Base-by-base conservation (phyloP, 2,888 invertebrate species). In the Mellilla xanthometata region DNA sequence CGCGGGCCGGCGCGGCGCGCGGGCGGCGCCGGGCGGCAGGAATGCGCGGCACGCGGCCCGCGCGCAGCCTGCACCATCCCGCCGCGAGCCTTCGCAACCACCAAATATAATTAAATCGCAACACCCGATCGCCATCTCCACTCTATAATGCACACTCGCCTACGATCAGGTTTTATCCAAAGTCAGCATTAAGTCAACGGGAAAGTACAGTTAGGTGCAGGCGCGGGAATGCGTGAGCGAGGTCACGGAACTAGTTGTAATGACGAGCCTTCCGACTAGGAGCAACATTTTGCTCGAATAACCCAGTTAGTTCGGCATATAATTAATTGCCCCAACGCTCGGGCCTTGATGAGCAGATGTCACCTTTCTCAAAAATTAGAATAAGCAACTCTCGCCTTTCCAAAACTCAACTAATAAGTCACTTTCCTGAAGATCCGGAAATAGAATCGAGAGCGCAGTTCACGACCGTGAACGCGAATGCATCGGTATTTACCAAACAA, bases 211-310 rank as follows among this genome's bases (percentile, higher is more conserved):
- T 89, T 89, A 89, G 87, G 76, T 86, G 86, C 89, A 88, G 76
- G 85, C 89, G 85, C 83, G 86, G 87, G 89, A 87, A 89, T 88
- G 89, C 85, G 88, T 89, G 84, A 86, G 89, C 89, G 89, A 89
- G 89, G 89, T 89, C 89, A 89, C 88, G 80, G 86, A 89, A 87
- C 89, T 89, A 88, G 87, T 89, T 84, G 87, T 87, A 81, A 84
- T 87, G 85, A 88, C 88, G 85, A 81, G 81, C 77, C 80, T 83
- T 80, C 77, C 76, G 74, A 79, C 72, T 78, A 84, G 76, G 76
- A 81, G 78, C 72, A 73, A 67, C 67, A 75, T 73, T 77, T 67
- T 76, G 72, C 72, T 76, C 65, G 67, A 73, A 76, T 78, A 69
- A 67, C 68, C 68, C 60, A 71, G 62, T 65, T 64, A 60, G 49